Evolutionary conservation across 2,113 vertebrate genomes (phyloP).

Genomic region (Entomyzon cyanotis): DNA sequence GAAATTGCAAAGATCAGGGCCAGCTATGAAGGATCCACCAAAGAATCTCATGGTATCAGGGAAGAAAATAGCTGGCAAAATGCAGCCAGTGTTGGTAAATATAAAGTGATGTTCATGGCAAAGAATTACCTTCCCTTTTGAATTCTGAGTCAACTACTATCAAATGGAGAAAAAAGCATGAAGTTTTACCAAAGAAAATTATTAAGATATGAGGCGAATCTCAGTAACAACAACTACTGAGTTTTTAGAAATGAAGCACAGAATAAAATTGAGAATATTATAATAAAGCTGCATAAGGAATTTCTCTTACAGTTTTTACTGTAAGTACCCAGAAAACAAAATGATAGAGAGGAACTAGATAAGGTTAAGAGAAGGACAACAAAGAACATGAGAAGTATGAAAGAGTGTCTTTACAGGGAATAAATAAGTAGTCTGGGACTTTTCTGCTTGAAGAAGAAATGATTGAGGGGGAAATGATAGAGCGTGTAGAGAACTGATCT

Average conservation of each 20-base stretch:
- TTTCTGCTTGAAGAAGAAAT: constrained; percentile 5
- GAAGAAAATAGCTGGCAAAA: neutral
- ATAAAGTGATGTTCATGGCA: neutral
- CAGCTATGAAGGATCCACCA: neutral
- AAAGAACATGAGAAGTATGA: neutral
- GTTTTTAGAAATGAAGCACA: neutral
- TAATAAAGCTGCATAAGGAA: neutral
- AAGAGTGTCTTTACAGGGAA: neutral
- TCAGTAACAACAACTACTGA: neutral
- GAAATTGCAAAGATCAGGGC: neutral
- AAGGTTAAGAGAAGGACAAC: neutral
- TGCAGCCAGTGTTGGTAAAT: neutral
- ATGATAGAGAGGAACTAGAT: neutral
- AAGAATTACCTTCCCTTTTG: neutral
- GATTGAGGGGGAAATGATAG: constrained; percentile 12
- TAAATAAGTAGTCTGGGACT: neutral
- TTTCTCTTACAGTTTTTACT: neutral
- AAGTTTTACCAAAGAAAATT: neutral
- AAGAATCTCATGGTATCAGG: neutral
- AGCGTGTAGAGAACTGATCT: neutral
- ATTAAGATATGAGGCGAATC: neutral
- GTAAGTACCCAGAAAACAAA: neutral
- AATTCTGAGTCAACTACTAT: neutral
- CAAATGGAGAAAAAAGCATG: neutral
- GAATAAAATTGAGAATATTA: neutral